These are phyloP conservation scores for Promerops cafer DNA, from an alignment of 2,113 vertebrate genomes.

Conservation along the genomic window DNA sequence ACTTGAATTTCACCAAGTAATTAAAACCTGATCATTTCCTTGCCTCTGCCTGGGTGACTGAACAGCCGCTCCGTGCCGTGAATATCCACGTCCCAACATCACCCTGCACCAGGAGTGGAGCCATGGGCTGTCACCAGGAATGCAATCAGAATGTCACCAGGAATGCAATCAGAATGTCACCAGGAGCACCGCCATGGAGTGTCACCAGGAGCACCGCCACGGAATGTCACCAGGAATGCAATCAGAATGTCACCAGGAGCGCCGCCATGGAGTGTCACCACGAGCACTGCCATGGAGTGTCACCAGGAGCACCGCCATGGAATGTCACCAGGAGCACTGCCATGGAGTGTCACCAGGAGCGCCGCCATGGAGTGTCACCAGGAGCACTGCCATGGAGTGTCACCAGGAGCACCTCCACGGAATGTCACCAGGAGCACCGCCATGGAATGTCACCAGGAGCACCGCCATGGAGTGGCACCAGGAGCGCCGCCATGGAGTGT, in stretches of 20 bases:
- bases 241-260: background rate
- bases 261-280: background rate
- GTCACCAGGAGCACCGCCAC: fast-evolving
- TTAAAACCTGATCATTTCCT: background rate
- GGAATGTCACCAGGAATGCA: background rate
- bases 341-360: no score
- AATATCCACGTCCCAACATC: background rate
- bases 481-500: background rate
- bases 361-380: background rate
- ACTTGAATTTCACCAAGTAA: background rate
- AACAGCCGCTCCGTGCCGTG: background rate
- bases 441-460: background rate
- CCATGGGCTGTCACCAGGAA: background rate
- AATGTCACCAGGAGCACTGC: fast-evolving
- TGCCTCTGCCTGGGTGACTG: background rate
- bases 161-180: background rate
- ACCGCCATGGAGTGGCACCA: background rate
- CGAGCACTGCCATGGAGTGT: no score
- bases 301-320: background rate
- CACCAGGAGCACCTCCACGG: fast-evolving
- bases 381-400: fast-evolving
- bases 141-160: background rate
- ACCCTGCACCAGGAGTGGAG: background rate
- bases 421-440: background rate
- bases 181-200: fast-evolving